A percentile compares a stretch with the other conserved stretches of the same genome.
phyloP scores from a whole-genome alignment of 2,888 invertebrate species.

The Crossocerus cetratus region DNA sequence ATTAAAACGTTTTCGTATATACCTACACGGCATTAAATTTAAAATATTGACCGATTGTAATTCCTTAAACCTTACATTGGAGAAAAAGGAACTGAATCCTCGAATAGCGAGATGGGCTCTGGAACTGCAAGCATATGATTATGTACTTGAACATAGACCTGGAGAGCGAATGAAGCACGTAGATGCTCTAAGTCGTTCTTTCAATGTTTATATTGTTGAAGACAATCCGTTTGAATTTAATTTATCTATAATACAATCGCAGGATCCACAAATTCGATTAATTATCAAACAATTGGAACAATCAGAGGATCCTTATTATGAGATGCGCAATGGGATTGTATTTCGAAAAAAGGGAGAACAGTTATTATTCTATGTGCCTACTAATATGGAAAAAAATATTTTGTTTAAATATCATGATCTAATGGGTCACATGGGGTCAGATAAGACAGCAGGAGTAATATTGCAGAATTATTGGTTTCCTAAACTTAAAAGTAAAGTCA shows the following conservation, averaged over 20 bases:
- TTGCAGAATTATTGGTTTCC: conserved; percentile 27
- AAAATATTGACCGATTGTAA: conserved; percentile 18
- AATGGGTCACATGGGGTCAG: conserved; percentile 11
- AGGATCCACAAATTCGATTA: background rate
- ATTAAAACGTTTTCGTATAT: background rate
- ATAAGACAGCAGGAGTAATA: conserved; percentile 11
- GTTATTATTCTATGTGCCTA: conserved; percentile 11
- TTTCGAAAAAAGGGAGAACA: background rate
- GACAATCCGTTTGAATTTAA: conserved; percentile 23
- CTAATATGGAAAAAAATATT: background rate
- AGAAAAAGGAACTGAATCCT: conserved; percentile 18
- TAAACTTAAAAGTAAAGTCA: background rate
- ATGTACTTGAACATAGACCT: conserved; percentile 3
- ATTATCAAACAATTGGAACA: background rate
- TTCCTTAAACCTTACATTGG: background rate
- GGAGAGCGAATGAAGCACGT: conserved; percentile 12
- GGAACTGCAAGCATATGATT: conserved; percentile 11
- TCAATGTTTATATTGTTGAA: background rate
- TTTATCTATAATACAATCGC: conserved; percentile 9
- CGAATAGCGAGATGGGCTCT: conserved; percentile 19
- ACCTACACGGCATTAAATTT: background rate
- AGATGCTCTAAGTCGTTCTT: conserved; percentile 9
- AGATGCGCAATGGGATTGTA: conserved; percentile 15
- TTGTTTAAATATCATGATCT: conserved; percentile 12
- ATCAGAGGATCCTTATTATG: background rate